phyloP scores from a whole-genome alignment of 2,797 vertebrate genomes.

The Ctenosaura bakeri region DNA sequence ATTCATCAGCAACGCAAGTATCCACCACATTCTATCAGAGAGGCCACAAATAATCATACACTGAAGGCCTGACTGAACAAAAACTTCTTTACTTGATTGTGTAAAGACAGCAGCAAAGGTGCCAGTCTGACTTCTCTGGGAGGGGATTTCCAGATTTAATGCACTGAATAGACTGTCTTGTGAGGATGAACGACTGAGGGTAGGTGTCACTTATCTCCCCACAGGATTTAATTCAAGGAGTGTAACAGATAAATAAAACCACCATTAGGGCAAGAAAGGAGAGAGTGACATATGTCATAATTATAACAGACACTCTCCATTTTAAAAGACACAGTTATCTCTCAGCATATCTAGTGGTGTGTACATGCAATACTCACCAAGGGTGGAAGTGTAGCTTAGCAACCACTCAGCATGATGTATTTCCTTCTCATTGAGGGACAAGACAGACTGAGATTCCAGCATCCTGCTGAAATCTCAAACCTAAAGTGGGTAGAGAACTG shows the following conservation, averaged over 20 bases:
- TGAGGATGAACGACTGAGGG: not conserved
- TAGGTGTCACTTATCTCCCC: not conserved
- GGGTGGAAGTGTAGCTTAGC: not conserved
- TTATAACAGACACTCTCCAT: not conserved
- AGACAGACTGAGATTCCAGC: constrained; percentile 20
- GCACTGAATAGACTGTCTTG: not conserved
- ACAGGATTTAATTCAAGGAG: no score
- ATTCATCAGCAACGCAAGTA: no score
- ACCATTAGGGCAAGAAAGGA: not conserved
- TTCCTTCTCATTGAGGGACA: not conserved
- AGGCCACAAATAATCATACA: no score
- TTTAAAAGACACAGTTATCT: not conserved
- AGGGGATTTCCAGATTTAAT: not conserved
- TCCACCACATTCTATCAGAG: no score
- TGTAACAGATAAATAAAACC: not conserved
- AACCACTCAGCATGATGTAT: not conserved
- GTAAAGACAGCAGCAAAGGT: no score
- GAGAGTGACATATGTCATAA: not conserved
- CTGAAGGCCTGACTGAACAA: no score
- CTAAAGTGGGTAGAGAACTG: not conserved
- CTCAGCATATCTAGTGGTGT: no score
- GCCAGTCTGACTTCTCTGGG: no score
- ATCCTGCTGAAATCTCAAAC: not conserved
- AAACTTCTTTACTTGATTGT: no score
- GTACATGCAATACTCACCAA: not conserved